Evolutionary conservation across 2,113 vertebrate genomes (phyloP), one percentile per base, ranked within the genome.

Genomic region (Misgurnus mizolepis): DNA sequence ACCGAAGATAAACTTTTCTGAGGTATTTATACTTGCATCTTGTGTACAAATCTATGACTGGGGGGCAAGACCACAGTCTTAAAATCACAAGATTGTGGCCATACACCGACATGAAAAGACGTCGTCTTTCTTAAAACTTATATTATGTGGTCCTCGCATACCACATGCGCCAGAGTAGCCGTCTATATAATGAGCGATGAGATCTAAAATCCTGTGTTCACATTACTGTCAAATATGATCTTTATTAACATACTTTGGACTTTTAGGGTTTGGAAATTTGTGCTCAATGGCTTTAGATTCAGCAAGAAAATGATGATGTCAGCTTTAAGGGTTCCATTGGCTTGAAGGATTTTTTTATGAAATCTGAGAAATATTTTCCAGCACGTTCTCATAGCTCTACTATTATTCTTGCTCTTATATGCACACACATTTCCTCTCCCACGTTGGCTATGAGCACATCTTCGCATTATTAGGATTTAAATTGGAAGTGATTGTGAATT

Each of bases 191-290:
- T 14, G 22, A 53, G 73, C 1, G 56, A 61, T 40, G 72, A 47
- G 58, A 74, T 58, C 12, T 67, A 39, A n/a, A 73, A 40, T 73
- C 18, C 76, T 50, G 12, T 18, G 47, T 76, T 4, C 14, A 40
- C 65, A 68, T 69, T 40, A 67, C n/a, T 56, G 53, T 86, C 53
- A 76, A 55, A 85, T 73, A 53, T 79, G 82, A 83, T 80, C 68
- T 73, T 82, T 58, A 11, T 70, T 75, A 83, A 83, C 75, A 64
- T 34, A 72, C 67, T 72, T 74, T 76, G 85, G 41, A 82, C 50
- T 84, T 43, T 83, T 87, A 89, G 88, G 85, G n/a, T 67, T 83
- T 91, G 90, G 89, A 90, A 91, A 91, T 89, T 89, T 87, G 83
- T 85, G 89, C 88, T 86, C 82, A 76, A 78, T 83, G 85, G 85